Evolutionary conservation across 2,113 vertebrate genomes (phyloP).

Genomic region (Cephalopholis sonnerati): DNA sequence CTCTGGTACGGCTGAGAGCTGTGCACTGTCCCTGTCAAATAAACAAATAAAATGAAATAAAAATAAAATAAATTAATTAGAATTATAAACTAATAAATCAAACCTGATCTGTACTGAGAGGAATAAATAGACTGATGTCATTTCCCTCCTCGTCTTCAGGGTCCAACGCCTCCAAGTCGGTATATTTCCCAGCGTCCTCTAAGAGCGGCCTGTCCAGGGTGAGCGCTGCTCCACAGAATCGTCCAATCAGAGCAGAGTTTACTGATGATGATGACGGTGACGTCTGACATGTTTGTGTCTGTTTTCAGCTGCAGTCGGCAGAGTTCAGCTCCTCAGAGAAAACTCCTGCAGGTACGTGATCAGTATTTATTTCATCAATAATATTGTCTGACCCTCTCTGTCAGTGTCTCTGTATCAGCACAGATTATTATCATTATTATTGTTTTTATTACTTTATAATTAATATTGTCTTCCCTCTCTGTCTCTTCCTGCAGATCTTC

Average conservation of each 20-base stretch:
- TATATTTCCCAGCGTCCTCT: slow-evolving; percentile 84
- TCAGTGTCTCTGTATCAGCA: neutral
- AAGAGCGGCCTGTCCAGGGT: slow-evolving; percentile 89
- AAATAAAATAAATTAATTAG: too few relatives aligned
- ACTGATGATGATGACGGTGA: neutral
- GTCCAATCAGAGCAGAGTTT: slow-evolving; percentile 25
- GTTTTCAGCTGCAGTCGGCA: slow-evolving; percentile 89
- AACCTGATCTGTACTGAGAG: too few relatives aligned
- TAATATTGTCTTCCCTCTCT: neutral
- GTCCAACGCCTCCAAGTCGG: slow-evolving; percentile 79
- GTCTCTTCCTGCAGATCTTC: slow-evolving; percentile 63
- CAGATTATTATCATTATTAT: neutral
- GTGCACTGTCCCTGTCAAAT: too few relatives aligned
- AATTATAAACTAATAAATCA: too few relatives aligned
- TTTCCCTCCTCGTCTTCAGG: slow-evolving; percentile 69
- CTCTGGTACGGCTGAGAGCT: too few relatives aligned
- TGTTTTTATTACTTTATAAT: neutral
- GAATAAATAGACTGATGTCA: too few relatives aligned
- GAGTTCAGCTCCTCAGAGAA: slow-evolving; percentile 88
- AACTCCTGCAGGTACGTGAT: slow-evolving; percentile 49
- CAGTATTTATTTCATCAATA: too few relatives aligned
- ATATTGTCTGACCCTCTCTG: too few relatives aligned
- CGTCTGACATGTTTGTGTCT: slow-evolving; percentile 24
- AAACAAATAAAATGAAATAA: too few relatives aligned
- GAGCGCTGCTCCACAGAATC: slow-evolving; percentile 50